Evolutionary conservation across 2,113 vertebrate species (phyloP).

Genomic region (Vireo altiloquus): DNA sequence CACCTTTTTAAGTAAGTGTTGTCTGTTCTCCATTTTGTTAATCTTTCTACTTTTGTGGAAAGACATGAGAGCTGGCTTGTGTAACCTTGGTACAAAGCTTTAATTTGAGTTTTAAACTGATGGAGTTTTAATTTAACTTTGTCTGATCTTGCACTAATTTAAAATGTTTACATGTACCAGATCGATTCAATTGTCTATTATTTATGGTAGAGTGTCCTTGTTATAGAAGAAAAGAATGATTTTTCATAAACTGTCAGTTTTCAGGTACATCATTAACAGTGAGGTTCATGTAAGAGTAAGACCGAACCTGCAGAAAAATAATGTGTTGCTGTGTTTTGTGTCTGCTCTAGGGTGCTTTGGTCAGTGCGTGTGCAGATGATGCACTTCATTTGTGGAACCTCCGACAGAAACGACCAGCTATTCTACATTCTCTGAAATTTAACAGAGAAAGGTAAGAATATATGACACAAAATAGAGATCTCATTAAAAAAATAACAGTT

Average conservation of each 20-base stretch:
- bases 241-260: background rate
- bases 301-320: background rate
- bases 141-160: background rate
- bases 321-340: background rate
- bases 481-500: background rate
- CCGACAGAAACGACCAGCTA: slow-evolving; percentile 91
- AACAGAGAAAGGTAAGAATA: slow-evolving; percentile 90
- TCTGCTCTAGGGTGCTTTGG: slow-evolving; percentile 87
- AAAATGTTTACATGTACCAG: background rate
- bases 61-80: background rate
- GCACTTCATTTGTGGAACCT: slow-evolving; percentile 97
- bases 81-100: background rate
- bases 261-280: background rate
- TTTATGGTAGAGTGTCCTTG: background rate
- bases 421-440: slow-evolving; percentile 97
- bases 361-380: slow-evolving; percentile 93
- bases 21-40: background rate
- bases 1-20: background rate
- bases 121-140: background rate
- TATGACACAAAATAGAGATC: background rate
- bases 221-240: background rate
- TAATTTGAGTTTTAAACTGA: background rate
- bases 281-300: background rate
- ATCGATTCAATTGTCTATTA: background rate
- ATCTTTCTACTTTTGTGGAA: background rate